Conservation (phyloP, 1,140 invertebrate species). For the Polyergus mexicanus region DNA sequence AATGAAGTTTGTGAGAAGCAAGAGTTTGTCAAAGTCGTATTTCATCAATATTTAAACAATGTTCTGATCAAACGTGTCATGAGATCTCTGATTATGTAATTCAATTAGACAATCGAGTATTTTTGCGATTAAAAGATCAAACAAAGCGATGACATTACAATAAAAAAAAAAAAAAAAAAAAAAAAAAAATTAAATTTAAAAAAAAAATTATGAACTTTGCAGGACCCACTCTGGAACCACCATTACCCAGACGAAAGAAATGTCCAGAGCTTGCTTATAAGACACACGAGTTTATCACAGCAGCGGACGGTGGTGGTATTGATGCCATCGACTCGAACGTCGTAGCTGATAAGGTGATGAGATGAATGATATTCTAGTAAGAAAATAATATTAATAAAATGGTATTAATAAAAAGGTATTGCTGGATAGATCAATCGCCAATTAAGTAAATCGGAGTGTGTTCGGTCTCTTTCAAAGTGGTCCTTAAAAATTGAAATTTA, state of each 20-base stretch:
- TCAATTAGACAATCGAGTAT: background rate
- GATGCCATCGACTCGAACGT: conserved; percentile 85
- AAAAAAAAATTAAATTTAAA: background rate
- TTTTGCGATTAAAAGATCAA: conserved; percentile 2
- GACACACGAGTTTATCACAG: conserved; percentile 93
- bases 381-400: too few species aligned
- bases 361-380: too few species aligned
- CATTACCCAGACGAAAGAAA: conserved; percentile 94
- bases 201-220: conserved; percentile 75
- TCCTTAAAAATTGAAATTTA: too few species aligned
- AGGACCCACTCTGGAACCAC: conserved; percentile 91
- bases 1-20: too few species aligned
- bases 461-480: too few species aligned
- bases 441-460: too few species aligned
- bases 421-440: too few species aligned
- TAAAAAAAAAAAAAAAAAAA: background rate
- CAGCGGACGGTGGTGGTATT: conserved; percentile 87
- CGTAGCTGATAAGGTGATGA: conserved; percentile 84
- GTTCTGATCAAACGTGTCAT: background rate
- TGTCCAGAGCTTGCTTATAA: conserved; percentile 94
- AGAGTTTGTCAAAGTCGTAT: background rate
- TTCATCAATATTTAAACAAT: background rate
- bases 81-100: background rate
- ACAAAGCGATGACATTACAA: conserved; percentile 17
- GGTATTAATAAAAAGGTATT: too few species aligned